Conservation (phyloP, 64 coral and sea anemone species). For the Cladopsammia gracilis region DNA sequence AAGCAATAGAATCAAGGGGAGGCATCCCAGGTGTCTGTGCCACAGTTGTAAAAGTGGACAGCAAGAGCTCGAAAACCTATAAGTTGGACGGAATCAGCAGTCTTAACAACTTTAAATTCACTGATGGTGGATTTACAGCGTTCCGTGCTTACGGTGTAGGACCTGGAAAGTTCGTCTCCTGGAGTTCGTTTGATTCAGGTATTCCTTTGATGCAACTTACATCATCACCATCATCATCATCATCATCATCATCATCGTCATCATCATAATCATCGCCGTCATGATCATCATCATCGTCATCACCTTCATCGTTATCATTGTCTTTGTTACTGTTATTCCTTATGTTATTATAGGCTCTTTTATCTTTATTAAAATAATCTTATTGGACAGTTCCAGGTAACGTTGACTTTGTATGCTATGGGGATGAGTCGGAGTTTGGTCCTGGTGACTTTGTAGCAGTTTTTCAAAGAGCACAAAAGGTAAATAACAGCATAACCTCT, state of each 20-base stretch:
- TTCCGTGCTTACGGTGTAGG: slow-evolving; percentile 55
- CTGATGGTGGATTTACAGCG: slow-evolving; percentile 14
- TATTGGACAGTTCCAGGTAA: slow-evolving; percentile 30
- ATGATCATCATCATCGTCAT: too few species aligned
- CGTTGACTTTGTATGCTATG: slow-evolving; percentile 1
- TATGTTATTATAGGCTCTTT: not conserved
- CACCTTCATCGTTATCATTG: too few species aligned
- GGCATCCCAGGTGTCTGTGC: slow-evolving; percentile 44
- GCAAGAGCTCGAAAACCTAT: not conserved
- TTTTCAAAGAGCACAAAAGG: slow-evolving; percentile 17
- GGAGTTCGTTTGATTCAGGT: slow-evolving; percentile 40
- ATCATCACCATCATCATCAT: not conserved
- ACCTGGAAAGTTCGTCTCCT: slow-evolving; percentile 39
- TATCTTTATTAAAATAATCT: not conserved
- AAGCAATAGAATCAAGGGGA: slow-evolving; percentile 37
- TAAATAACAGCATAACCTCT: slow-evolving; percentile 25
- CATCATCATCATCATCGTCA: not conserved
- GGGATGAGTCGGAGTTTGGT: slow-evolving; percentile 12
- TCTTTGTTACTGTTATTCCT: too few species aligned
- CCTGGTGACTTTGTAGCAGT: slow-evolving; percentile 31
- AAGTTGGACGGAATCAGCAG: slow-evolving; percentile 51
- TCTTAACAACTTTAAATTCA: slow-evolving; percentile 30
- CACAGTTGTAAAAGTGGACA: not conserved
- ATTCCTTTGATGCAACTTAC: not conserved
- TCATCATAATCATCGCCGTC: not conserved